Conservation (phyloP, 2,113 vertebrate species). For the Colius striatus region DNA sequence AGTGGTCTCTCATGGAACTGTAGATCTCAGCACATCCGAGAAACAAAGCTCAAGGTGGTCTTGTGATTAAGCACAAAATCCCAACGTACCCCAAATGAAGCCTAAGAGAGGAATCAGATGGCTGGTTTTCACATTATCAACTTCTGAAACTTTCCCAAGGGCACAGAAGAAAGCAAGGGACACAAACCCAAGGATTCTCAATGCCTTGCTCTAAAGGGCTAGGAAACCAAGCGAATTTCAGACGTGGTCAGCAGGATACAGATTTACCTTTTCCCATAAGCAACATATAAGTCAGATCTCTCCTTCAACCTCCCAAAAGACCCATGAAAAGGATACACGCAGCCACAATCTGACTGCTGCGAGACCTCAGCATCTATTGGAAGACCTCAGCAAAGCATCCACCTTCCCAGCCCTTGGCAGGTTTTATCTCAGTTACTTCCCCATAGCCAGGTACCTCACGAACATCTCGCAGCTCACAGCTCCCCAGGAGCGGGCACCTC, state of each 20-base stretch:
- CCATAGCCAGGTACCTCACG: background rate
- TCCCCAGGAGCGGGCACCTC: background rate
- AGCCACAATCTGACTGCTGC: background rate
- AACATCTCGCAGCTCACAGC: background rate
- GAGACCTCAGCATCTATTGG: background rate
- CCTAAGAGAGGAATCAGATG: background rate
- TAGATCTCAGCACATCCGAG: background rate
- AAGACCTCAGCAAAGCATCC: background rate
- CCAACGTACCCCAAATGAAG: background rate
- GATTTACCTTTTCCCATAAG: background rate
- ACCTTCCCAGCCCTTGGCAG: background rate
- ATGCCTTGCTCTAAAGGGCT: accelerated
- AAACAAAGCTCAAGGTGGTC: background rate
- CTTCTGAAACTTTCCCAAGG: background rate
- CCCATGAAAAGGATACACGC: background rate
- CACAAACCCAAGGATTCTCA: background rate
- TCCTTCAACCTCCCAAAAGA: background rate
- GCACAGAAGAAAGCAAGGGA: background rate
- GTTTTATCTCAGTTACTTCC: background rate
- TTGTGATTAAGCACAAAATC: background rate
- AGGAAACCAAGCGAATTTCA: background rate
- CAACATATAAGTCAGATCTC: background rate
- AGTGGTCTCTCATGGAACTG: background rate
- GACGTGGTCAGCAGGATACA: background rate
- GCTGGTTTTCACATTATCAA: background rate